Percentiles rank a stretch among this genome's conserved stretches.
Conservation (phyloP, 2,113 vertebrate genomes). For the Parus major region DNA sequence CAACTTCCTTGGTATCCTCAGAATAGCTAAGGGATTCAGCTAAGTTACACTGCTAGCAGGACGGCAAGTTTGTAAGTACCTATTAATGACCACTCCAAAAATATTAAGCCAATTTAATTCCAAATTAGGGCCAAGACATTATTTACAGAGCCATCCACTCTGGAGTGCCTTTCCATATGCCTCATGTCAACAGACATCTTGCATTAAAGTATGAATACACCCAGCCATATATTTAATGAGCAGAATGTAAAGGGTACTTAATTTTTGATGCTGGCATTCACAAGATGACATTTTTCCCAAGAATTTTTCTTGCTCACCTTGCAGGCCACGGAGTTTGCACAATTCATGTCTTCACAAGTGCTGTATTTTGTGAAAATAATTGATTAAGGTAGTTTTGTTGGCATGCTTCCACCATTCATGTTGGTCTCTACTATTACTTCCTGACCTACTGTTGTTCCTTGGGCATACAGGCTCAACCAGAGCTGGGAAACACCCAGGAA, state of each 20-base stretch:
- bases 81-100: slow-evolving; percentile 46
- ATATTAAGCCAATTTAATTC: slow-evolving; percentile 32
- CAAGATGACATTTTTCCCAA: background rate
- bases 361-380: background rate
- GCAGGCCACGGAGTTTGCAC: background rate
- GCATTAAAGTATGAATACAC: background rate
- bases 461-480: background rate
- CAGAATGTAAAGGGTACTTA: background rate
- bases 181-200: slow-evolving; percentile 4
- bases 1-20: background rate
- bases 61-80: background rate
- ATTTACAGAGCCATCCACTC: slow-evolving; percentile 39
- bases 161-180: background rate
- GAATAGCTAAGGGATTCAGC: background rate
- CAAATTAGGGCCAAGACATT: slow-evolving; percentile 1
- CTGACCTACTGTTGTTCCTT: background rate
- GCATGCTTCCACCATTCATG: background rate
- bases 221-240: background rate
- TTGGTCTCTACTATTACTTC: background rate
- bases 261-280: background rate
- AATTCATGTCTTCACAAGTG: background rate
- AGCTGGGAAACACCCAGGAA: background rate
- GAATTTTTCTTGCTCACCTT: background rate
- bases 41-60: background rate
- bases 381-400: background rate